These are phyloP conservation scores for Pteropus rufus DNA, from an alignment of 2,797 vertebrate species.

Conservation along the genomic window DNA sequence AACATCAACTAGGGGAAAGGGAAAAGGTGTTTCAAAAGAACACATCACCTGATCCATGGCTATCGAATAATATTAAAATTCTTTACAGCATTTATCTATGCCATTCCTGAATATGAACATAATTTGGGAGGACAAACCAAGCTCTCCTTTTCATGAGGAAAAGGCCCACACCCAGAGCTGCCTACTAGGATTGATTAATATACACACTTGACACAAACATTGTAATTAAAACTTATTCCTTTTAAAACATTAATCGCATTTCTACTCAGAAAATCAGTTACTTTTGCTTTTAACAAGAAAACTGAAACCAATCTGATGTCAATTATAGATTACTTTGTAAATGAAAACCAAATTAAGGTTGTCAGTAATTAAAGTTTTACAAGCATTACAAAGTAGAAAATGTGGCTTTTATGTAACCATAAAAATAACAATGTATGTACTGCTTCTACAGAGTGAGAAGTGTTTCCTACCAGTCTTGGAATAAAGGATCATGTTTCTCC, in stretches of 20 bases:
- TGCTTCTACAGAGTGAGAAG: background rate
- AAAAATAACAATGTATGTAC: background rate
- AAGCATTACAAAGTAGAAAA: conserved; percentile 54
- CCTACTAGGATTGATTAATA: background rate
- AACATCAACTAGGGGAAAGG: conserved; percentile 33
- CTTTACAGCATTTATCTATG: conserved; percentile 54
- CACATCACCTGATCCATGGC: conserved; percentile 3
- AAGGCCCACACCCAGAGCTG: background rate
- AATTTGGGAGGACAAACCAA: background rate
- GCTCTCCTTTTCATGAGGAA: conserved; percentile 5
- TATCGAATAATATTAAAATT: conserved; percentile 62
- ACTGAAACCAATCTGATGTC: conserved; percentile 42
- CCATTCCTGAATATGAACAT: background rate
- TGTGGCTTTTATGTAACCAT: conserved; percentile 13
- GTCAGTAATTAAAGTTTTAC: conserved; percentile 69
- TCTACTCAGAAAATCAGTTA: conserved; percentile 44
- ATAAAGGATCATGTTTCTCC: background rate
- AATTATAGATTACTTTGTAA: conserved; percentile 34
- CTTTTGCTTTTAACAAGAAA: conserved; percentile 28
- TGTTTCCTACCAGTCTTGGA: background rate
- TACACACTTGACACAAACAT: background rate
- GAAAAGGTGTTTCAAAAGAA: conserved; percentile 15
- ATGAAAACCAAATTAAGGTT: conserved; percentile 72
- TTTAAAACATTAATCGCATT: conserved; percentile 27
- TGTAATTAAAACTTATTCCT: background rate